Conservation (phyloP, 2,797 vertebrate species). For the Poeciliopsis turneri region DNA sequence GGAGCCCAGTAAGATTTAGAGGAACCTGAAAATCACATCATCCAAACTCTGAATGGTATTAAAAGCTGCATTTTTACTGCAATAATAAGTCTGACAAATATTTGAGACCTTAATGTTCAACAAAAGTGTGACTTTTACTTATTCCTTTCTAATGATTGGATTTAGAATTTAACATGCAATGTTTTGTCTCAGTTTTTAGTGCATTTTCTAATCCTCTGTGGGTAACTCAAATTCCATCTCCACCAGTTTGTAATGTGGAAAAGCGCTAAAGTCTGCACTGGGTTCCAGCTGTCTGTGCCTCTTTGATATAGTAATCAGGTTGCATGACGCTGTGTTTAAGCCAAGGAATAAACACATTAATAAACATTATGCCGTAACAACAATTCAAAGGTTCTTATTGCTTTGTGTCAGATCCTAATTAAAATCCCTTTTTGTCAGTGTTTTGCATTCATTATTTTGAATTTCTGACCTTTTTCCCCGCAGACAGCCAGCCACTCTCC, state of each 20-base stretch:
- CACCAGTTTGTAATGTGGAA: constrained; percentile 46
- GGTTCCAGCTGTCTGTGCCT: constrained; percentile 40
- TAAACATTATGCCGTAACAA: constrained; percentile 75
- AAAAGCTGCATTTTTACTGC: constrained; percentile 12
- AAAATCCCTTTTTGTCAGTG: constrained; percentile 68
- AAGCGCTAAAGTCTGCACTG: constrained; percentile 17
- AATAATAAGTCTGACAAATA: not conserved
- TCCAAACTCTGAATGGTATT: constrained; percentile 16
- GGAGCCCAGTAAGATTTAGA: constrained; percentile 42
- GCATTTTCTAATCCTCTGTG: not conserved
- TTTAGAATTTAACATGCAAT: not conserved
- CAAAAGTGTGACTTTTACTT: not conserved
- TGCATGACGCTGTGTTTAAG: constrained; percentile 49
- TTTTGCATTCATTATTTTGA: constrained; percentile 68
- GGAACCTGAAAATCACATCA: constrained; percentile 38
- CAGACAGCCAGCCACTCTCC: constrained; percentile 48
- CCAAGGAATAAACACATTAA: constrained; percentile 74
- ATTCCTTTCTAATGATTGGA: not conserved
- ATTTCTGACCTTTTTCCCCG: constrained; percentile 58
- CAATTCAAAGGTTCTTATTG: constrained; percentile 70
- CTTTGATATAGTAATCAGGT: constrained; percentile 69
- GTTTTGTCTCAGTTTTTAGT: constrained; percentile 1
- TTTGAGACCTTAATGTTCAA: not conserved
- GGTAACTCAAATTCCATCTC: constrained; percentile 27
- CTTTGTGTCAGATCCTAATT: constrained; percentile 71